These are phyloP conservation scores for Artemia sinica DNA, from an alignment of 2,888 invertebrate species.

Conservation along the genomic window DNA sequence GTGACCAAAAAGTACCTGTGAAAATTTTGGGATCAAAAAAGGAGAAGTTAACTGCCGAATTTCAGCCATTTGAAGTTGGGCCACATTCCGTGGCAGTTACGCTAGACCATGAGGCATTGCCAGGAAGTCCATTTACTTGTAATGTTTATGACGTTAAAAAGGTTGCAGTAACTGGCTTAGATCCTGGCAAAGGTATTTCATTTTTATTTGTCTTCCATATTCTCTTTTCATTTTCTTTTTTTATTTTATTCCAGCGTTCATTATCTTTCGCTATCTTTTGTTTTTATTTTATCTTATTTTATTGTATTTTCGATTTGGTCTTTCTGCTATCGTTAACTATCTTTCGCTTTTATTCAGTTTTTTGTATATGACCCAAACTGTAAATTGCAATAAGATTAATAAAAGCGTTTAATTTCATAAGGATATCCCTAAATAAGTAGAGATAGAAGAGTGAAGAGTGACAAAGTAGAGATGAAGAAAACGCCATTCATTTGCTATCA, in stretches of 20 bases:
- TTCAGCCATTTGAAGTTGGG: slow-evolving; percentile 66
- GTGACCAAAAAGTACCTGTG: slow-evolving; percentile 58
- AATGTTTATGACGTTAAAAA: slow-evolving; percentile 73
- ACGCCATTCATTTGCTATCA: too few relatives aligned
- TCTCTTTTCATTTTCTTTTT: neutral
- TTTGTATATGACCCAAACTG: too few relatives aligned
- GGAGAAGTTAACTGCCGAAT: slow-evolving; percentile 57
- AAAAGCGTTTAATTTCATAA: too few relatives aligned
- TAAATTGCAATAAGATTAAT: too few relatives aligned
- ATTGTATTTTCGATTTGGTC: too few relatives aligned
- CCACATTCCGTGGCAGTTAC: slow-evolving; percentile 66
- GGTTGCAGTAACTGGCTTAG: slow-evolving; percentile 36
- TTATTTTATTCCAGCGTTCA: neutral
- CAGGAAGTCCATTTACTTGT: slow-evolving; percentile 80
- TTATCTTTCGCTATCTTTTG: too few relatives aligned
- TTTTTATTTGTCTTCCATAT: neutral
- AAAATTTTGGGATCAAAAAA: slow-evolving; percentile 41
- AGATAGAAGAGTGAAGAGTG: too few relatives aligned
- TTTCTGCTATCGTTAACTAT: too few relatives aligned
- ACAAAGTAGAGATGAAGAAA: too few relatives aligned
- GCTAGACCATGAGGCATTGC: slow-evolving; percentile 63
- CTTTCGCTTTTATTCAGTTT: too few relatives aligned
- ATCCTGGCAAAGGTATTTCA: slow-evolving; percentile 41
- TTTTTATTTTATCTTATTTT: too few relatives aligned
- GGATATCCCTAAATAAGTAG: too few relatives aligned